phyloP scores from a whole-genome alignment of 2,888 invertebrate species.

The Heliconius erato region DNA sequence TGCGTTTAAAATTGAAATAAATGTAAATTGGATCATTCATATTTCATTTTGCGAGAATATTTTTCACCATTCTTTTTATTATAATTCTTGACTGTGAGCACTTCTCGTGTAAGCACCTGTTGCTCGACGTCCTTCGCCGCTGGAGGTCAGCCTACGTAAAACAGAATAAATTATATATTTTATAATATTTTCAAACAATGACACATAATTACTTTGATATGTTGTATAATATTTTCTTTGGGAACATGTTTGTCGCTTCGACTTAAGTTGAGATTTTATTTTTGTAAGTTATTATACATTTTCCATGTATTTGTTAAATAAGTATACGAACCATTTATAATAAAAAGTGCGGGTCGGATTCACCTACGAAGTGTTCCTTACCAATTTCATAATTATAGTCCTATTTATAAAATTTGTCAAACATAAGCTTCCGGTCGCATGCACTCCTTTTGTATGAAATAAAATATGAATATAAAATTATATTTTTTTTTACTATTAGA shows the following conservation, averaged over 20 bases:
- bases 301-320: not conserved
- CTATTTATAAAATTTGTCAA: no score
- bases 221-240: not conserved
- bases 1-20: constrained; percentile 17
- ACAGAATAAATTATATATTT: constrained; percentile 1
- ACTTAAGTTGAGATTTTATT: not conserved
- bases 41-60: constrained; percentile 10
- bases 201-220: not conserved
- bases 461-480: no score
- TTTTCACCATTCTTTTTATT: constrained; percentile 23
- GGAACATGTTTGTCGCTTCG: not conserved
- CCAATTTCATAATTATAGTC: no score
- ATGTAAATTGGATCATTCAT: constrained; percentile 27
- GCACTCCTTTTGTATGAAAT: no score
- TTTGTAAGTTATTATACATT: not conserved
- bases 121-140: not conserved
- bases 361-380: no score
- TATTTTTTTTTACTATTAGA: no score
- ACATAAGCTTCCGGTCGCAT: no score
- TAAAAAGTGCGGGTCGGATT: no score
- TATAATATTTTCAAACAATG: not conserved
- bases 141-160: not conserved
- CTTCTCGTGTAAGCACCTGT: constrained; percentile 19
- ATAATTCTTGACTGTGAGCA: constrained; percentile 5
- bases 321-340: not conserved